phyloP scores from a whole-genome alignment of 2,113 vertebrate genomes.

The Eulacestoma nigropectus region DNA sequence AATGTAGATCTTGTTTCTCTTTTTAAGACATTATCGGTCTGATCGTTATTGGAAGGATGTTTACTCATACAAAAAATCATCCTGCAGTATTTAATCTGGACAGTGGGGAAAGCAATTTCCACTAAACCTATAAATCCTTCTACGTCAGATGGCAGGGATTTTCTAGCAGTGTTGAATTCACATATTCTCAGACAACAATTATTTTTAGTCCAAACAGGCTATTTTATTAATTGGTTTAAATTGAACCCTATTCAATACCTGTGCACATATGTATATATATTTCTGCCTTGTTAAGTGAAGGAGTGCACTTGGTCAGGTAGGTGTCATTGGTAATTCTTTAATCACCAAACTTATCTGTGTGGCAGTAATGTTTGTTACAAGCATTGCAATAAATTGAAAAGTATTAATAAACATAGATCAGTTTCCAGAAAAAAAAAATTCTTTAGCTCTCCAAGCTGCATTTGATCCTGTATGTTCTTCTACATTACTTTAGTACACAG shows the following conservation, averaged over 20 bases:
- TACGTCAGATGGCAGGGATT: conserved; percentile 87
- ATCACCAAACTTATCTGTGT: neutral
- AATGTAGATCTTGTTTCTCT: conserved; percentile 58
- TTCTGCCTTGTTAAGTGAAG: neutral
- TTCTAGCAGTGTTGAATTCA: conserved; percentile 73
- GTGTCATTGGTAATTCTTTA: neutral
- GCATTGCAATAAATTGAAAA: neutral
- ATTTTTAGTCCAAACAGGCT: conserved; percentile 25
- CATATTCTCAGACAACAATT: conserved; percentile 49
- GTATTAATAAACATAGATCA: neutral
- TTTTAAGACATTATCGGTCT: conserved; percentile 73
- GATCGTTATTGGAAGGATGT: conserved; percentile 72
- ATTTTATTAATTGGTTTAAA: conserved; percentile 60
- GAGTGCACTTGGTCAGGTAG: neutral
- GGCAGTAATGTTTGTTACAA: neutral
- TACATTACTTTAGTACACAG: neutral
- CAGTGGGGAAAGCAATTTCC: conserved; percentile 84
- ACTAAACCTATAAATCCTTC: conserved; percentile 87
- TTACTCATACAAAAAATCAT: conserved; percentile 73
- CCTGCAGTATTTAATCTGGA: conserved; percentile 81
- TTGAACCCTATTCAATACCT: neutral
- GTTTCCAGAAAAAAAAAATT: neutral
- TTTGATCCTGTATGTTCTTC: neutral
- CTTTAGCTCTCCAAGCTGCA: neutral
- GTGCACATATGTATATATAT: neutral